Base-by-base conservation (phyloP, 1,140 invertebrate genomes). In the Pseudomyrmex concolor region DNA sequence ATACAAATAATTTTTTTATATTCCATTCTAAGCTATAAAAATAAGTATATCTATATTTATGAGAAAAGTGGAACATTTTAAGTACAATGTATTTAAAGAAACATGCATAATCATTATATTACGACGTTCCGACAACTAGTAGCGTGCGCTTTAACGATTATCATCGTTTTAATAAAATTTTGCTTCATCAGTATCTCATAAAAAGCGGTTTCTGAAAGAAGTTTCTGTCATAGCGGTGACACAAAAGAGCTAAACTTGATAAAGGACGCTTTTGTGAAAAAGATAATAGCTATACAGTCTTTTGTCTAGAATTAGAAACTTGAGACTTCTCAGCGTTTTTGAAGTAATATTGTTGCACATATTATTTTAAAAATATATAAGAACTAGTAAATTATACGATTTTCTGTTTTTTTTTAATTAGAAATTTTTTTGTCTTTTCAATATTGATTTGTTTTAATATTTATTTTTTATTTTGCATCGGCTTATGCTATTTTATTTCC, bases 91-190 rank as follows among this genome's bases (percentile, higher is more conserved):
- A 68, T 57, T 66, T 7, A 48, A 13, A 13, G 22, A 70, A 71
- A 43, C 64, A 70, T 51, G 43, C 43, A 60, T 71, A 59, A 12
- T 4, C 19, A 59, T 71, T 60, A 51, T 80, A 59, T 80, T 43
- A 15, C 50, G 25, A 67, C 2, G 54, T 7, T 25, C 43, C 71
- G 76, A 71, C 66, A 71, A 17, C 64, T 54, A 54, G 66, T 80
- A 71, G 76, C 66, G n/a, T 43, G 66, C 4, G 66, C 59, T 54
- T 71, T 80, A 59, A 25, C 76, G 76, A 70, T 71, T 80, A 80
- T 80, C 22, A 80, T 59, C 54, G 66, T 71, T 80, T 80, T 80
- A 80, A 80, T 71, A 25, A 80, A 80, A 80, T 80, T 70, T 80
- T 71, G 67, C 76, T 59, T 80, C 66, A 71, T 80, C 76, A 71